A percentile compares a stretch with the other conserved stretches of the same genome.
Conservation (phyloP, 2,888 invertebrate genomes). For the Spodoptera littoralis region DNA sequence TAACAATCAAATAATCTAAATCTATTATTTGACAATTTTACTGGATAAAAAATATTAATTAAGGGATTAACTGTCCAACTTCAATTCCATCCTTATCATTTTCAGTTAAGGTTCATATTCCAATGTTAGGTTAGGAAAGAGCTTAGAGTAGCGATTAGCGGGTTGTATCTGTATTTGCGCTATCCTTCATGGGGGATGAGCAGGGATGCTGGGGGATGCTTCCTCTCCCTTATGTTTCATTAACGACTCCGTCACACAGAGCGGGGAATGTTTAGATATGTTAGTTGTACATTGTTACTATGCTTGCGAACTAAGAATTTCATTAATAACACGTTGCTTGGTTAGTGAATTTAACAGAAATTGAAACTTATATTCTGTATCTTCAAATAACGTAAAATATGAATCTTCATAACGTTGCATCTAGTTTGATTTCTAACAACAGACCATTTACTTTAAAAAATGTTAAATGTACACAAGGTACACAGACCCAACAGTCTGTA, state of each 20-base stretch:
- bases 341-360: too few species aligned
- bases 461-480: too few species aligned
- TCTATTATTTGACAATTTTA: conserved; percentile 40
- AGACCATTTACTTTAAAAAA: too few species aligned
- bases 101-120: conserved; percentile 20
- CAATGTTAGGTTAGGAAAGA: conserved; percentile 14
- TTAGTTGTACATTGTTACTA: neutral
- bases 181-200: conserved; percentile 71
- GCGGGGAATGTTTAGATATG: conserved; percentile 58
- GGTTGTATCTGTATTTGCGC: conserved; percentile 73
- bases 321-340: too few species aligned
- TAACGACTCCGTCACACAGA: conserved; percentile 79
- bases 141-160: conserved; percentile 71
- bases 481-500: too few species aligned
- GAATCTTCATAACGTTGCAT: too few species aligned
- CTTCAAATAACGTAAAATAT: too few species aligned
- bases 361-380: too few species aligned
- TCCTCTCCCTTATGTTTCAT: conserved; percentile 88
- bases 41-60: conserved; percentile 47
- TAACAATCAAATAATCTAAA: conserved; percentile 42
- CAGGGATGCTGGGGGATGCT: conserved; percentile 75
- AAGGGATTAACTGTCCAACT: conserved; percentile 15
- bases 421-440: too few species aligned
- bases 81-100: neutral
- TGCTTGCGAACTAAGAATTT: too few species aligned